These are phyloP conservation scores for Alectoris magna DNA, from an alignment of 2,797 vertebrate genomes.

Conservation along the genomic window DNA sequence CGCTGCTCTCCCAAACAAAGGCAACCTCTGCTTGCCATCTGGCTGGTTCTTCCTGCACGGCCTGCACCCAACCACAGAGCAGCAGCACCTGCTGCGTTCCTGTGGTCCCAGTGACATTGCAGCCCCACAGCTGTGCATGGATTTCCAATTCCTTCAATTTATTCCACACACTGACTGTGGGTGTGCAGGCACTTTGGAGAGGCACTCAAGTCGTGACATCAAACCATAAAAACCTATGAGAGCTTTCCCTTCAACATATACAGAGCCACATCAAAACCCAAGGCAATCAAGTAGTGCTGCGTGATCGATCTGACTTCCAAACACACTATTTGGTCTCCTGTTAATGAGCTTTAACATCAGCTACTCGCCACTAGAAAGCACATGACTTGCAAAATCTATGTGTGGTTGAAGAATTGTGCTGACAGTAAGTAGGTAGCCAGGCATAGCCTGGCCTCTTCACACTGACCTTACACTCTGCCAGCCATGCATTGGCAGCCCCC, in stretches of 20 bases:
- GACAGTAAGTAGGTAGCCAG: not conserved
- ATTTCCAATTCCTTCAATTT: not conserved
- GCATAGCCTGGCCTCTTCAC: not conserved
- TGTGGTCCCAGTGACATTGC: not conserved
- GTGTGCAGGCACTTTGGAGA: not conserved
- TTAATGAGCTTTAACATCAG: not conserved
- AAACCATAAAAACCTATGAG: not conserved
- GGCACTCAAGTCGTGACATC: rapidly evolving
- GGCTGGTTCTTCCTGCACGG: conserved; percentile 33
- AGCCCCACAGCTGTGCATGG: not conserved
- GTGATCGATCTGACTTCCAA: not conserved
- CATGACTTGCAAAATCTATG: not conserved
- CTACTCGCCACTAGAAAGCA: not conserved
- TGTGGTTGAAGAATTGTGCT: not conserved
- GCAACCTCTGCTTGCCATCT: not conserved
- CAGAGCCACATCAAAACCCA: not conserved
- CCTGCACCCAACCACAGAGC: not conserved
- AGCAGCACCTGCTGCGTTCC: not conserved
- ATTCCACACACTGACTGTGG: not conserved
- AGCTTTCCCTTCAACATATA: not conserved
- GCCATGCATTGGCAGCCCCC: not conserved
- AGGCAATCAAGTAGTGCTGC: not conserved
- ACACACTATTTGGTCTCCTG: not conserved
- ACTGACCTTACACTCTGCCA: not conserved
- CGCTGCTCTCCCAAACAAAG: not conserved